Base-by-base conservation (phyloP, 2,797 vertebrate species). In the Bovichtus diacanthus region DNA sequence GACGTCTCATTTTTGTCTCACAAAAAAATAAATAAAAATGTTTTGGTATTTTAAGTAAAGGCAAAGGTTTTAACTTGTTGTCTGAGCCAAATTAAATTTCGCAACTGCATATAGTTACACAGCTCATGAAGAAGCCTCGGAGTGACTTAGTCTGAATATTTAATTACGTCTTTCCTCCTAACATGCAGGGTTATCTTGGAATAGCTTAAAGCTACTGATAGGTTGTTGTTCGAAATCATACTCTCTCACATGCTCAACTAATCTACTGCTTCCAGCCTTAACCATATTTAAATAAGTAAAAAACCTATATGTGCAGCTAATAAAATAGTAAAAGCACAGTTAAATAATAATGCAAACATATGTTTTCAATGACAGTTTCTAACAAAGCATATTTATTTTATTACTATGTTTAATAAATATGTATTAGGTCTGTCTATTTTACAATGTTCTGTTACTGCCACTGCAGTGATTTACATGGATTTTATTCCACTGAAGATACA, bases 11-110 rank as follows among this genome's bases (percentile, higher is more conserved):
- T 59, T 65, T 73, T 67, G 11, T 18, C 19, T 9, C 60, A 70
- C 36, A 64, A 60, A 56, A n/a, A n/a, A n/a, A n/a, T n/a, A n/a
- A n/a, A n/a, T n/a, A n/a, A 56, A 19, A 15, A 39, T 41, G n/a
- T 56, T 51, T 7, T 21, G 11, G 39, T 39, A 21, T 49, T 75
- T 73, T 75, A 59, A 38, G 58, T 41, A 10, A 25, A 29, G n/a
- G 25, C 5, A 25, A 70, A 27, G 43, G 31, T 59, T 69, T 75
- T 27, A 74, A 66, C 44, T 66, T 65, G 59, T 21, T 36, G 7
- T 76, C 43, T 34, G 39, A 64, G 51, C 13, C 23, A 50, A 72
- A 81, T 78, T 56, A 43, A n/a, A 70, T 58, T 80, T 83, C 25
- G 31, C 21, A 51, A 31, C 46, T 18, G 19, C 27, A 49, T 5